A percentile compares a stretch with the other conserved stretches of the same genome.
Evolutionary conservation across 2,113 vertebrate species (phyloP).

Genomic region (Gasterosteus aculeatus): DNA sequence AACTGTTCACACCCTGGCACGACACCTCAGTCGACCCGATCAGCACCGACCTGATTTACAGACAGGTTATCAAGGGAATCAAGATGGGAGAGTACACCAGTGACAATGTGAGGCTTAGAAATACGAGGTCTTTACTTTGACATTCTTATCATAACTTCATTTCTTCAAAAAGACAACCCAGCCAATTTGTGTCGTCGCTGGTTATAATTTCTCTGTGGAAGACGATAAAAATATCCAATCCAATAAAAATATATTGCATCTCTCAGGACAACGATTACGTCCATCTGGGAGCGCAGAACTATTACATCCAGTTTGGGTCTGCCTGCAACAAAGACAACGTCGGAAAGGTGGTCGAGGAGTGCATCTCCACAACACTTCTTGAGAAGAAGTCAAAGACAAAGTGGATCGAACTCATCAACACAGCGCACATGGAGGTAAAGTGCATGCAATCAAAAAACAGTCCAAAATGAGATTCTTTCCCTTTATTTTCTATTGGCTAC

Average conservation of each 20-base stretch:
- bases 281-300: constrained; percentile 86
- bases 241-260: constrained; percentile 10
- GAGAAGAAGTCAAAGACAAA: constrained; percentile 83
- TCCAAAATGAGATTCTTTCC: neutral
- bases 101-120: constrained; percentile 84
- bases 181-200: neutral
- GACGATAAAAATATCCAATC: neutral
- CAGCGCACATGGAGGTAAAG: constrained; percentile 82
- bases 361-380: constrained; percentile 83
- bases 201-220: neutral
- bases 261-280: constrained; percentile 89
- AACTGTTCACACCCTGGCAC: constrained; percentile 94
- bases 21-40: constrained; percentile 81
- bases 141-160: neutral
- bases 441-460: neutral
- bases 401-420: constrained; percentile 85
- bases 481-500: neutral
- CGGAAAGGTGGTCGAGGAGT: constrained; percentile 83
- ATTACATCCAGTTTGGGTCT: constrained; percentile 84
- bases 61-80: constrained; percentile 86
- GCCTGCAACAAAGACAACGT: constrained; percentile 65
- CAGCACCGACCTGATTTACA: constrained; percentile 92
- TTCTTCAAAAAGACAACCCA: neutral
- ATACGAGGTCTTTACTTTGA: neutral
- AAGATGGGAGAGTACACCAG: constrained; percentile 87